A percentile compares a stretch with the other conserved stretches of the same genome.
These are phyloP conservation scores for Lycaena phlaeas DNA, from an alignment of 2,888 invertebrate genomes.

Conservation along the genomic window DNA sequence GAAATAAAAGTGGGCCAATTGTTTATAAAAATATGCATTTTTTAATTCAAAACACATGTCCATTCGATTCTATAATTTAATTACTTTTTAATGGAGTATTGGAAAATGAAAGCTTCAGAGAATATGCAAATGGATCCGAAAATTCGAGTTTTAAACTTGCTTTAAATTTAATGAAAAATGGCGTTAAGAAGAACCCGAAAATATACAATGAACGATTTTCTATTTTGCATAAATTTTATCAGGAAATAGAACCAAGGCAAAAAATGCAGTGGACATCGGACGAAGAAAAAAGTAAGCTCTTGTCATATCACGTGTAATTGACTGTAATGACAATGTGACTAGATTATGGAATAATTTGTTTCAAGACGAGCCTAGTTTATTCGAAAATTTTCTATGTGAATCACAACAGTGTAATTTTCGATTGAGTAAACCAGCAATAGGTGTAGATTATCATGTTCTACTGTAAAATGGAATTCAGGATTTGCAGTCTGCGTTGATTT, in stretches of 20 bases:
- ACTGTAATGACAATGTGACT: conserved; percentile 2
- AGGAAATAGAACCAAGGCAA: no score
- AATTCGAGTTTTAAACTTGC: no score
- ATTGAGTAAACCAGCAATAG: not conserved
- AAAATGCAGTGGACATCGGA: no score
- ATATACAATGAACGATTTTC: no score
- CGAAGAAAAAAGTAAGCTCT: no score
- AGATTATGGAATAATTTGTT: conserved; percentile 5
- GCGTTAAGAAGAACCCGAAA: no score
- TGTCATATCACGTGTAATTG: conserved; percentile 4
- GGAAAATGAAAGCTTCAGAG: not conserved
- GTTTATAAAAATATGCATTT: not conserved
- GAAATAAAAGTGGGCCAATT: conserved; percentile 7
- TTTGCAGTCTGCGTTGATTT: not conserved
- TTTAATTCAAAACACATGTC: conserved; percentile 5
- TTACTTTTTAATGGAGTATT: conserved; percentile 2
- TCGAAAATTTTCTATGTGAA: conserved; percentile 4
- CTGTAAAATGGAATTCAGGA: not conserved
- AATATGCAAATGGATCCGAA: not conserved
- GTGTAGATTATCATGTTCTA: not conserved
- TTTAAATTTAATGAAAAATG: no score
- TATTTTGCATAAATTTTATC: no score
- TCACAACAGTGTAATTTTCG: not conserved
- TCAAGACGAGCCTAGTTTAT: conserved; percentile 2
- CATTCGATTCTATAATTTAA: conserved; percentile 5